A percentile compares a stretch with the other conserved stretches of the same genome.
phyloP scores from a whole-genome alignment of 2,888 invertebrate genomes.

The Spilosoma lubricipeda region DNA sequence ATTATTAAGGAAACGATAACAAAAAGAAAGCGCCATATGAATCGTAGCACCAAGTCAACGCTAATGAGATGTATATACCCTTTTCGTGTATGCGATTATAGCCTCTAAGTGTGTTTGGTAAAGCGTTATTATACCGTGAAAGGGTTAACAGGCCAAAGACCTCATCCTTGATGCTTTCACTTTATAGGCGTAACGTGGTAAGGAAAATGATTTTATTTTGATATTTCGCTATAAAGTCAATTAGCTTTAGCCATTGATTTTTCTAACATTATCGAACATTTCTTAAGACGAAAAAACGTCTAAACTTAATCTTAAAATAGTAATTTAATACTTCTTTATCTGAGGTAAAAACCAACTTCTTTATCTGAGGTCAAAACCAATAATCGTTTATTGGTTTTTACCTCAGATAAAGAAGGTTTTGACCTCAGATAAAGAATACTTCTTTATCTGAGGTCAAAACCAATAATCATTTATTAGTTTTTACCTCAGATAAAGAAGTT shows the following conservation, averaged over 20 bases:
- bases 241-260: neutral
- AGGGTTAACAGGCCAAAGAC: slow-evolving; percentile 55
- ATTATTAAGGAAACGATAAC: slow-evolving; percentile 31
- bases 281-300: neutral
- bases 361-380: too few species aligned
- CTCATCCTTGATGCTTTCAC: slow-evolving; percentile 63
- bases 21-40: slow-evolving; percentile 52
- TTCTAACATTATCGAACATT: neutral
- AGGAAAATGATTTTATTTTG: slow-evolving; percentile 29
- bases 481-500: too few species aligned
- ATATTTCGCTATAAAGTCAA: slow-evolving; percentile 5
- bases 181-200: slow-evolving; percentile 46
- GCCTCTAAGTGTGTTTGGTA: slow-evolving; percentile 35
- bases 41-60: slow-evolving; percentile 53
- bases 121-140: slow-evolving; percentile 47
- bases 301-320: too few species aligned
- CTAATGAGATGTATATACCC: slow-evolving; percentile 48
- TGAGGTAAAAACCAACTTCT: too few species aligned
- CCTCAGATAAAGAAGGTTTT: too few species aligned
- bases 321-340: too few species aligned
- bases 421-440: too few species aligned
- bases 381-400: too few species aligned
- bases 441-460: too few species aligned
- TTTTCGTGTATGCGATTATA: slow-evolving; percentile 36
- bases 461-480: too few species aligned